Conservation (phyloP, 2,113 vertebrate genomes). For the Globicephala melas region DNA sequence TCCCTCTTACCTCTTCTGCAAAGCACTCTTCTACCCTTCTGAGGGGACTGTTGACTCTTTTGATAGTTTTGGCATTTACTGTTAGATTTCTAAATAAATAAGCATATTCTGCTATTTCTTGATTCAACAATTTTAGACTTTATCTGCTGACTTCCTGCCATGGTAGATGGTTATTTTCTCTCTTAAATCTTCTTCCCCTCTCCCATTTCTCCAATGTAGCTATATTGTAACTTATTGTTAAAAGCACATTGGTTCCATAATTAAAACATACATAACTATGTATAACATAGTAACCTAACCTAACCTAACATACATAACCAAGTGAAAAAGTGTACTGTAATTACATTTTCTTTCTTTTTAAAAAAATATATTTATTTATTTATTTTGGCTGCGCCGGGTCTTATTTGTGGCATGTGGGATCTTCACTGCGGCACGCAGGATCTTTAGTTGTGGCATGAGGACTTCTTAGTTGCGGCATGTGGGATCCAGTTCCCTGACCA, state of each 20-base stretch:
- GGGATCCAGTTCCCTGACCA: neutral
- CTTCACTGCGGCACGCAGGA: neutral
- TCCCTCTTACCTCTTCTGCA: neutral
- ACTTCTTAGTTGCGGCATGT: neutral
- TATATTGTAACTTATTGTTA: neutral
- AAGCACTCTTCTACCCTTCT: neutral
- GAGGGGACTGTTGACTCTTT: neutral
- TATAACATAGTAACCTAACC: too few species aligned
- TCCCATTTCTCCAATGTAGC: neutral
- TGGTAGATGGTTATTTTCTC: neutral
- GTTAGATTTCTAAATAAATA: neutral
- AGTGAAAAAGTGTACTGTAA: neutral
- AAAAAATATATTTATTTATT: neutral
- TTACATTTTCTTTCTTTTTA: neutral
- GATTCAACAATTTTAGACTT: neutral
- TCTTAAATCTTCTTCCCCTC: neutral
- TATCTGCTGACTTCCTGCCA: neutral
- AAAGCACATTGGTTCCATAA: neutral
- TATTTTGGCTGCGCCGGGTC: neutral
- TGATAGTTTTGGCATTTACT: neutral
- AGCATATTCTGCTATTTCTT: neutral
- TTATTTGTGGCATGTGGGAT: neutral
- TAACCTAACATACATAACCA: neutral
- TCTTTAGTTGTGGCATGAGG: neutral
- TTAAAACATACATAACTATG: neutral